Conservation (phyloP, 2,113 vertebrate species). For the Tachycineta bicolor region DNA sequence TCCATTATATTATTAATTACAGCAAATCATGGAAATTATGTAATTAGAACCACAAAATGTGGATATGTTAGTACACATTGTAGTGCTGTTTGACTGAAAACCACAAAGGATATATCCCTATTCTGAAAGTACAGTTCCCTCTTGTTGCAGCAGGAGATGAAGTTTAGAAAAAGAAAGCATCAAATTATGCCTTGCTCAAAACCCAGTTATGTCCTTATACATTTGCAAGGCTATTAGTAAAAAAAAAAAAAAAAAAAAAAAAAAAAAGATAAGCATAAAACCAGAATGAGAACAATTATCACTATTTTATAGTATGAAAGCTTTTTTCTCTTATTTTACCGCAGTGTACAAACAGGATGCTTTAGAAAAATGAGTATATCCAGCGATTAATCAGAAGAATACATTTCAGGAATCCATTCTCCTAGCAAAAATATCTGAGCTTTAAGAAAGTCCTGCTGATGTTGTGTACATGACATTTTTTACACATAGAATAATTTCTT, state of each 20-base stretch:
- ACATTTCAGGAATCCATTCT: not conserved
- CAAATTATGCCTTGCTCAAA: not conserved
- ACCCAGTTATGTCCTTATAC: not conserved
- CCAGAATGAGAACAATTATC: not conserved
- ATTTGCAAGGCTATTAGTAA: not conserved
- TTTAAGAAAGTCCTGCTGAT: not conserved
- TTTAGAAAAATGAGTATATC: not conserved
- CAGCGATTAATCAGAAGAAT: not conserved
- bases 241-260: not conserved
- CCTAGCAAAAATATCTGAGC: not conserved
- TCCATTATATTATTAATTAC: not conserved
- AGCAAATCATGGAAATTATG: not conserved
- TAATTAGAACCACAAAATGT: not conserved
- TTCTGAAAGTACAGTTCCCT: not conserved
- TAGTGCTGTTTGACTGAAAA: not conserved
- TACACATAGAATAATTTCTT: not conserved
- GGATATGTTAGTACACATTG: not conserved
- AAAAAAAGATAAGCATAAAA: not conserved
- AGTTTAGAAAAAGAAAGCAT: not conserved
- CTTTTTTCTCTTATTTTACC: not conserved
- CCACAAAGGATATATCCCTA: not conserved
- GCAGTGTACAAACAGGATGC: not conserved
- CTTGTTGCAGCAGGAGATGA: not conserved
- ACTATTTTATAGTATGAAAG: not conserved
- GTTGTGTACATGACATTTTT: not conserved